Percentiles rank a stretch among this genome's conserved stretches.
phyloP scores from a whole-genome alignment of 2,888 invertebrate species.

The Lasioglossum lativentre region DNA sequence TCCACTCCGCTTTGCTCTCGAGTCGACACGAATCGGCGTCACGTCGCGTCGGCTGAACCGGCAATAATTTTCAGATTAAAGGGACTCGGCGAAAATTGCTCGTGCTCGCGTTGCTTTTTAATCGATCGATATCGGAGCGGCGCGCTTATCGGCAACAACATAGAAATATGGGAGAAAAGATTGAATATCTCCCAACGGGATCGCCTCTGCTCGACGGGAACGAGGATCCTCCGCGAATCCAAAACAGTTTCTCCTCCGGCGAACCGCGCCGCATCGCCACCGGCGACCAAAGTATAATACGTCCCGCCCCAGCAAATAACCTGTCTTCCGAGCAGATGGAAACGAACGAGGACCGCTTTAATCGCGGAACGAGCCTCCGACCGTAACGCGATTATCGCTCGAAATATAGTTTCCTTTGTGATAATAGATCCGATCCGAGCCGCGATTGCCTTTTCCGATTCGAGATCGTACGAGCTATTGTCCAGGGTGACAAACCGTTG shows the following conservation, averaged over 20 bases:
- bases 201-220: background rate
- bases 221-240: background rate
- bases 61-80: constrained; percentile 33
- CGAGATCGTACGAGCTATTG: background rate
- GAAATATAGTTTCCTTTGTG: background rate
- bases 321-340: background rate
- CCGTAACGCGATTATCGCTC: background rate
- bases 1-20: background rate
- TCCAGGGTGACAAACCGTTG: background rate
- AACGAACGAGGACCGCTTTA: background rate
- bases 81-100: constrained; percentile 7
- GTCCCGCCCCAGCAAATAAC: constrained; percentile 11
- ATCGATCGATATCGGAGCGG: background rate
- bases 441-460: background rate
- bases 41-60: background rate
- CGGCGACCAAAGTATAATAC: background rate
- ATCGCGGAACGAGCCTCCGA: background rate
- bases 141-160: background rate
- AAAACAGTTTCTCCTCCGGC: background rate
- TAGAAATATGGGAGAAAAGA: background rate
- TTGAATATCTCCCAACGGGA: background rate
- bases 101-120: background rate
- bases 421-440: background rate
- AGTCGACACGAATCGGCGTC: background rate
- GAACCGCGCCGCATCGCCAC: background rate